phyloP scores from a whole-genome alignment of 2,113 vertebrate genomes.

The Nymphicus hollandicus region DNA sequence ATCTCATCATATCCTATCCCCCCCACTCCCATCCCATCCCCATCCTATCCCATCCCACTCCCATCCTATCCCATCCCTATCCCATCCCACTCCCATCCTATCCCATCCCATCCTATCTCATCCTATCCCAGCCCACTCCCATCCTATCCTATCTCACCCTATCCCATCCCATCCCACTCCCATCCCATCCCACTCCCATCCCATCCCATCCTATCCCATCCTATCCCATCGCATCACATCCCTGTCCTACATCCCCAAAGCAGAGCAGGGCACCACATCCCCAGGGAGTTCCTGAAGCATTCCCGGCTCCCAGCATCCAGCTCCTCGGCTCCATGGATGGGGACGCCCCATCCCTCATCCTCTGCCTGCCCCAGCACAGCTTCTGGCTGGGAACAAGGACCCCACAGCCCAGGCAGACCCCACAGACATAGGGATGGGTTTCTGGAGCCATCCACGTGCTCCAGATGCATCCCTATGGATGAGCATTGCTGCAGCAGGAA shows the following conservation, averaged over 20 bases:
- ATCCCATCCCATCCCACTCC: too few relatives aligned
- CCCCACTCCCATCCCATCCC: too few relatives aligned
- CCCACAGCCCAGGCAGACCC: background rate
- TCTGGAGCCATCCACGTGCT: rapidly evolving
- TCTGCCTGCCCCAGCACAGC: background rate
- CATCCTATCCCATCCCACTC: too few relatives aligned
- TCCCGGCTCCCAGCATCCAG: background rate
- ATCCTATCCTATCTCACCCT: too few relatives aligned
- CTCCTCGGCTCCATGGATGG: rapidly evolving
- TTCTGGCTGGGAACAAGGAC: background rate
- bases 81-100: too few relatives aligned
- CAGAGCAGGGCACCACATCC: background rate
- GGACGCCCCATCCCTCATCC: background rate
- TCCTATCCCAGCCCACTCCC: too few relatives aligned
- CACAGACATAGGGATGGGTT: rapidly evolving
- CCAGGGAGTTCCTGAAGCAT: background rate
- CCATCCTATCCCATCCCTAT: too few relatives aligned
- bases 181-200: too few relatives aligned
- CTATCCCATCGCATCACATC: background rate
- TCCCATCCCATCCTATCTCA: too few relatives aligned
- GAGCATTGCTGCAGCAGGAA: rapidly evolving
- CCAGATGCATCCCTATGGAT: rapidly evolving
- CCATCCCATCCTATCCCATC: too few relatives aligned
- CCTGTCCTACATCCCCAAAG: rapidly evolving
- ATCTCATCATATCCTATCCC: too few relatives aligned